Evolutionary conservation across 1,140 invertebrate species (phyloP).

Genomic region (Cotesia vestalis): DNA sequence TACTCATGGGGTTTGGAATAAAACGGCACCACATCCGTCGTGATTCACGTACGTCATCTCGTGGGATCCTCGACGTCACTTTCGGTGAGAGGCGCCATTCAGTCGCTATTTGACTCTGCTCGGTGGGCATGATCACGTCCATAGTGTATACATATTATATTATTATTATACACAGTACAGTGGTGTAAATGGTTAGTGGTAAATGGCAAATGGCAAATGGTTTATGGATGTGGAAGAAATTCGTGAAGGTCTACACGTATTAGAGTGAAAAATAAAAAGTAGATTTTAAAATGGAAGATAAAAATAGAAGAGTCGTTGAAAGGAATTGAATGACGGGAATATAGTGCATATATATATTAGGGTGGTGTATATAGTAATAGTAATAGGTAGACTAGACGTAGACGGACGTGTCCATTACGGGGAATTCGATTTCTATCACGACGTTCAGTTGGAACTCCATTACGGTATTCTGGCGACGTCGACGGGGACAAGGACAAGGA

Average conservation of each 20-base stretch:
- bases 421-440: slow-evolving; percentile 26
- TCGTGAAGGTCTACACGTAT: not conserved
- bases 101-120: not conserved
- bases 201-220: too few relatives aligned
- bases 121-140: too few relatives aligned
- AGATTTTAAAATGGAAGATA: not conserved
- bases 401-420: slow-evolving; percentile 16
- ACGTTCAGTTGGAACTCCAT: slow-evolving; percentile 29
- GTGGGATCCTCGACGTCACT: too few relatives aligned
- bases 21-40: too few relatives aligned
- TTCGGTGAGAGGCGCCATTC: not conserved
- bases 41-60: too few relatives aligned
- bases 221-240: not conserved
- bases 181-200: too few relatives aligned
- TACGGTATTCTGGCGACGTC: not conserved
- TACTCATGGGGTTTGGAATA: too few relatives aligned
- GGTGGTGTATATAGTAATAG: not conserved
- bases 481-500: slow-evolving; percentile 1
- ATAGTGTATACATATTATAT: not conserved
- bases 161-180: not conserved
- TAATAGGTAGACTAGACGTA: not conserved
- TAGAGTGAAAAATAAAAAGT: not conserved
- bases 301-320: not conserved
- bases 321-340: slow-evolving; percentile 21
- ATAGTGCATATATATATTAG: too few relatives aligned